Percentiles rank a stretch among this genome's conserved stretches.
These are phyloP conservation scores for Protobothrops flavoviridis DNA, from an alignment of 2,113 vertebrate species.

Conservation along the genomic window DNA sequence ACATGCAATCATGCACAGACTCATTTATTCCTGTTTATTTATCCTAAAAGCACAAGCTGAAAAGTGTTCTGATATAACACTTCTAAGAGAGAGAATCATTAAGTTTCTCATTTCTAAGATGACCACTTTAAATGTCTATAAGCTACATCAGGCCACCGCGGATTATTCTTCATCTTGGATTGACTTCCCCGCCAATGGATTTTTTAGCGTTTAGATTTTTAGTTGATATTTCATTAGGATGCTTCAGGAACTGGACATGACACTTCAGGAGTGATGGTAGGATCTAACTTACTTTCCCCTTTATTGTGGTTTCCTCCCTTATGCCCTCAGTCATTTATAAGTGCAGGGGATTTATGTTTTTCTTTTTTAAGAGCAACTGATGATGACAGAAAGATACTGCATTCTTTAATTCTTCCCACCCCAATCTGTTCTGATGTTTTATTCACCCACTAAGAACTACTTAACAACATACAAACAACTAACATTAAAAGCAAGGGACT, in stretches of 20 bases:
- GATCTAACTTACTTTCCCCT: slow-evolving; percentile 61
- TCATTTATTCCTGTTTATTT: slow-evolving; percentile 47
- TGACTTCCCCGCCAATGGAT: slow-evolving; percentile 77
- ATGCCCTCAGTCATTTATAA: slow-evolving; percentile 63
- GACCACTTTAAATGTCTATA: slow-evolving; percentile 66
- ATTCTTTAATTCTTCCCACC: slow-evolving; percentile 61
- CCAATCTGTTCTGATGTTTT: slow-evolving; percentile 63
- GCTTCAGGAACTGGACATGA: slow-evolving; percentile 73
- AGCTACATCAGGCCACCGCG: slow-evolving; percentile 77
- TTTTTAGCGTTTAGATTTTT: slow-evolving; percentile 44
- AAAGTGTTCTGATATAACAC: slow-evolving; percentile 52
- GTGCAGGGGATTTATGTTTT: slow-evolving; percentile 45
- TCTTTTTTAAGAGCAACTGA: slow-evolving; percentile 62
- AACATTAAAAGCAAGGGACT: slow-evolving; percentile 64
- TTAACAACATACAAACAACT: slow-evolving; percentile 51
- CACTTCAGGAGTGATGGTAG: slow-evolving; percentile 75
- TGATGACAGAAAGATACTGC: slow-evolving; percentile 50
- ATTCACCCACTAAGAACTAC: slow-evolving; percentile 80
- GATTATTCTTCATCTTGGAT: slow-evolving; percentile 82
- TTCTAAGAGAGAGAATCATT: slow-evolving; percentile 56
- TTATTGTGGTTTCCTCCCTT: slow-evolving; percentile 67
- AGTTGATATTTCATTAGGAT: slow-evolving; percentile 73
- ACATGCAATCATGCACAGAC: slow-evolving; percentile 54
- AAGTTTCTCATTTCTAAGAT: slow-evolving; percentile 62
- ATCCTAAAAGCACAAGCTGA: slow-evolving; percentile 65